Evolutionary conservation across 2,113 vertebrate species (phyloP).

Genomic region (Nycticebus coucang): DNA sequence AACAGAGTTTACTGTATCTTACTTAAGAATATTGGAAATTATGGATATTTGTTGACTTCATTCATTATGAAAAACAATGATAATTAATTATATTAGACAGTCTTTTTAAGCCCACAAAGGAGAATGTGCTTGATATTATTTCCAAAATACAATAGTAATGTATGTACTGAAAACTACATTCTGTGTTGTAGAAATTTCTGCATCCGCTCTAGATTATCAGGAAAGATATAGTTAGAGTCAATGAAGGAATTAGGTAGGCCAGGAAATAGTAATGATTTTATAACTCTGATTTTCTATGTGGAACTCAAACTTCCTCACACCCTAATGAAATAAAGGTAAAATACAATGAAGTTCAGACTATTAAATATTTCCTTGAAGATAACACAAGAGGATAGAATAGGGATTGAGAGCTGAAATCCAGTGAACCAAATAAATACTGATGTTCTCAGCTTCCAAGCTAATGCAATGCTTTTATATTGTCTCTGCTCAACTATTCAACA

Average conservation of each 20-base stretch:
- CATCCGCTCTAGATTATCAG: not conserved
- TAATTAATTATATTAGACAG: not conserved
- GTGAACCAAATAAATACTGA: not conserved
- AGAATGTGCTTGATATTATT: not conserved
- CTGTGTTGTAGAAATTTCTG: not conserved
- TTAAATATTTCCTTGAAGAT: constrained; percentile 43
- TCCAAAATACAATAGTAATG: not conserved
- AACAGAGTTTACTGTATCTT: not conserved
- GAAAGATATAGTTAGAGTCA: not conserved
- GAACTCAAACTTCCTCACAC: not conserved
- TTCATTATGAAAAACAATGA: constrained; percentile 11
- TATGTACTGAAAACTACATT: constrained; percentile 15
- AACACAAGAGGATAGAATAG: not conserved
- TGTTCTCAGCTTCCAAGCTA: constrained; percentile 10
- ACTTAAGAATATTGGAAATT: not conserved
- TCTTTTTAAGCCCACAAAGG: not conserved
- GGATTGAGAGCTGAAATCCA: not conserved
- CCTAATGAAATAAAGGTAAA: not conserved
- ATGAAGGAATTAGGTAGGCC: constrained; percentile 15
- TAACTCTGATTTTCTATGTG: constrained; percentile 24
- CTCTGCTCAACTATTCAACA: constrained; percentile 1
- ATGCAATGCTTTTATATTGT: not conserved
- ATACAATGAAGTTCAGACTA: not conserved
- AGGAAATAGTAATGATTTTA: not conserved
- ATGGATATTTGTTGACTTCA: not conserved